Evolutionary conservation across 1,140 invertebrate genomes (phyloP).

Genomic region (Sipha flava): DNA sequence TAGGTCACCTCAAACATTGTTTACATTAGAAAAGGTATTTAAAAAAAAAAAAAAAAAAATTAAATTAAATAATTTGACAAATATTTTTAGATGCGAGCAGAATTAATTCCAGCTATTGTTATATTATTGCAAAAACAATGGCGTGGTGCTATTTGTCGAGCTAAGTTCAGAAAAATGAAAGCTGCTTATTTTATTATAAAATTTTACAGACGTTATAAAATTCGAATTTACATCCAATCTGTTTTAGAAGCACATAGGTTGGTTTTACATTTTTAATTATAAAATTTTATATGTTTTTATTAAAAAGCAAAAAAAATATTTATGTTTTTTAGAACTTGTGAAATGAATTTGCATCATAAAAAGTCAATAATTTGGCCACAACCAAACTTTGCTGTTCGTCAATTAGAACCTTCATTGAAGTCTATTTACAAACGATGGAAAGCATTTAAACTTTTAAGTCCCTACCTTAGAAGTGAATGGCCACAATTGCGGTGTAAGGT

Average conservation of each 20-base stretch:
- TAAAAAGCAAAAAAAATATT: not conserved
- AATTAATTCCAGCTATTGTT: conserved; percentile 80
- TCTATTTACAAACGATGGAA: conserved; percentile 71
- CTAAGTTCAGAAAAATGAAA: conserved; percentile 71
- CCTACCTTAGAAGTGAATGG: conserved; percentile 75
- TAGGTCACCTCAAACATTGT: conserved; percentile 78
- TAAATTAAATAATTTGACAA: no score
- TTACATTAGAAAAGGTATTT: conserved; percentile 68
- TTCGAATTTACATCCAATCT: conserved; percentile 65
- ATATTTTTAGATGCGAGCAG: conserved; percentile 55
- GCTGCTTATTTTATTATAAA: conserved; percentile 73
- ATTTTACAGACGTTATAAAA: conserved; percentile 77
- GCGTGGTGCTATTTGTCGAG: conserved; percentile 70
- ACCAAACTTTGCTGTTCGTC: conserved; percentile 57
- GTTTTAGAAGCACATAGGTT: conserved; percentile 57
- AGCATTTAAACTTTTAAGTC: conserved; percentile 73
- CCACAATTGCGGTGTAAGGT: conserved; percentile 71
- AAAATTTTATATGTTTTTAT: not conserved
- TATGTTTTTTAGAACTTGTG: conserved; percentile 9
- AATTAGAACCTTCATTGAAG: conserved; percentile 51
- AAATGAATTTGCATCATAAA: not conserved
- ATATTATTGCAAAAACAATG: conserved; percentile 89
- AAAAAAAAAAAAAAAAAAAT: not conserved
- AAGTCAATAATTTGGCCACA: conserved; percentile 57
- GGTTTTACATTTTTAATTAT: not conserved